Evolutionary conservation across 1,140 invertebrate genomes (phyloP).

Genomic region (Drosophila rufa): DNA sequence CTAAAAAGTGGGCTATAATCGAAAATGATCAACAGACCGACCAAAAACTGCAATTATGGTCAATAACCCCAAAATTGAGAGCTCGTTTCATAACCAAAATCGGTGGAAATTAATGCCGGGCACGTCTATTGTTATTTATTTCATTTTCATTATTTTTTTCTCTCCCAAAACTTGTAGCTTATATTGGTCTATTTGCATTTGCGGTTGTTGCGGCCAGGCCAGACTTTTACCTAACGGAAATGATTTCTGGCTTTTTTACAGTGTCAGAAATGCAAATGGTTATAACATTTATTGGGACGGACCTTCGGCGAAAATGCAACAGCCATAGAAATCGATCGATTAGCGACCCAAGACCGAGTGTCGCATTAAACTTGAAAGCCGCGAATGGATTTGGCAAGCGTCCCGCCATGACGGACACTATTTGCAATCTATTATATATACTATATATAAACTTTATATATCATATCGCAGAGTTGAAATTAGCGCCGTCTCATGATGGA

Average conservation of each 20-base stretch:
- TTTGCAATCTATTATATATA: not conserved
- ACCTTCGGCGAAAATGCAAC: conserved; percentile 56
- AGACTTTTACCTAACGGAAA: conserved; percentile 72
- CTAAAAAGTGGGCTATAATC: conserved; percentile 42
- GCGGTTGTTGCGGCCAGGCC: not conserved
- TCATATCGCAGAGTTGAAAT: conserved; percentile 14
- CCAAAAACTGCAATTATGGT: conserved; percentile 72
- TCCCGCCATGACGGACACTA: conserved; percentile 34
- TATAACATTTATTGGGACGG: conserved; percentile 15
- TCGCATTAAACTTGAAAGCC: conserved; percentile 73
- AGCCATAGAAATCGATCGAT: conserved; percentile 75
- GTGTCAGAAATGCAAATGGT: conserved; percentile 44
- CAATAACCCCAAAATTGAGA: conserved; percentile 76
- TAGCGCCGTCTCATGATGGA: conserved; percentile 55
- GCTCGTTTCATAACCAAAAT: conserved; percentile 52
- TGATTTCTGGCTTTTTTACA: conserved; percentile 28
- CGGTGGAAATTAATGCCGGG: conserved; percentile 40
- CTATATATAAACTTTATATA: not conserved
- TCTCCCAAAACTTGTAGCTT: not conserved
- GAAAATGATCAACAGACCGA: conserved; percentile 13
- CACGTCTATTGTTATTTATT: conserved; percentile 34
- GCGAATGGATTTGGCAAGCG: conserved; percentile 38
- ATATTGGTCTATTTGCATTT: conserved; percentile 4
- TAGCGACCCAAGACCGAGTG: conserved; percentile 63
- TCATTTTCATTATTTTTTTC: conserved; percentile 4